Base-by-base conservation (phyloP, 2,113 vertebrate species). In the Dipodomys spectabilis region DNA sequence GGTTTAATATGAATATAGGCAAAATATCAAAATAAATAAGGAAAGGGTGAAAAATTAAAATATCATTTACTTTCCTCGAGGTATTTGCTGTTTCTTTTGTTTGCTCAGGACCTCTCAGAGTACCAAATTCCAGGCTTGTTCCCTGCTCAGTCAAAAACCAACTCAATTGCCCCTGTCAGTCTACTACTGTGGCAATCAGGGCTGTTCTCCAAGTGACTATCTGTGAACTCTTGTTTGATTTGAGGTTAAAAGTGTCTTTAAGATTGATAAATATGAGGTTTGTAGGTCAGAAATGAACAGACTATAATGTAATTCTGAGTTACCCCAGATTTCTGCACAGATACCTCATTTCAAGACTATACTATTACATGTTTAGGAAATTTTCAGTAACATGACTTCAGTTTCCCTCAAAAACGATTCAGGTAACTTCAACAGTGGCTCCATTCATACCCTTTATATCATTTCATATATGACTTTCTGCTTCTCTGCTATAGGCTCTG, bases 341-440 rank as follows among this genome's bases (percentile, higher is more conserved):
- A 25, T 77, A 79, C 92, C 44, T 95, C 11, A 9, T 80, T 93
- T 85, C 23, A 28, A 67, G 12, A 12, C 84, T 82, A 49, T 89
- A 5, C 6, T 83, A 13, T 2, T 4, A 4, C 49, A 30, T 64
- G 32, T 88, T 68, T 72, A 82, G 25, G n/a, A 88, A 90, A 72
- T 30, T 78, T 79, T 82, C 11, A 67, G 35, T 32, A 72, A 16
- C 13, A 3, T 90, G 20, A 19, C 7, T 82, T 78, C 35, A 86
- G 16, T 67, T 68, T 65, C 10, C 5, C 23, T 82, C 22, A 90
- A 89, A 93, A 93, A 64, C 3, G 10, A 88, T 7, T 80, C 49
- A 74, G 27, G 4, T 60, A 39, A 85, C 62, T 82, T 64, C 65
- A 73, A 22, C n/a, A 44, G 15, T 45, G 16, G 30, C 64, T 85